Conservation (phyloP, 2,113 vertebrate species). For the Glaucidium brasilianum region DNA sequence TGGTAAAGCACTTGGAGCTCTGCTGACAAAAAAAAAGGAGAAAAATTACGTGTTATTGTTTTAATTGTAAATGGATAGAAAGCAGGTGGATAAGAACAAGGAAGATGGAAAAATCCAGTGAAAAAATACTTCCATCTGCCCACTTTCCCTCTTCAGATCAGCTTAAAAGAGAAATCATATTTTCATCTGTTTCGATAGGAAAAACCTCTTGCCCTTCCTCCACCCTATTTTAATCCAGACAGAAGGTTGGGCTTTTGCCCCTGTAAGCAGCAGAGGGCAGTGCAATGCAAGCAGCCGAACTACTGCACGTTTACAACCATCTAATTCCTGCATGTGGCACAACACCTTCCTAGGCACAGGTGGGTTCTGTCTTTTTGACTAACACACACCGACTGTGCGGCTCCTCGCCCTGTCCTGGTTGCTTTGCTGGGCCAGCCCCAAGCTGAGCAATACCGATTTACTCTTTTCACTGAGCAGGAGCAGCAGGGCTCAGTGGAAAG, state of each 20-base stretch:
- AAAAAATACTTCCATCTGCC: rapidly evolving
- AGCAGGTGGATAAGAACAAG: neutral
- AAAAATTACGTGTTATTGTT: neutral
- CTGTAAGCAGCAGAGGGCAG: slow-evolving; percentile 39
- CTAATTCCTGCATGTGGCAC: no score
- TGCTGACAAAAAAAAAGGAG: neutral
- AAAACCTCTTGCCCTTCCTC: neutral
- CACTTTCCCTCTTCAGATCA: neutral
- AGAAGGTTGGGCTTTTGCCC: neutral
- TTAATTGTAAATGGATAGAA: neutral
- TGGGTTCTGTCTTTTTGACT: neutral
- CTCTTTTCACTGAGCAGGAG: neutral
- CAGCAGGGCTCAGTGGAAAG: neutral
- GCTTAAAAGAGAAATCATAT: rapidly evolving
- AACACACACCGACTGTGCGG: rapidly evolving
- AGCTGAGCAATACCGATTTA: rapidly evolving
- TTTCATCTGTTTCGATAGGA: rapidly evolving
- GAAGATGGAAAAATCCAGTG: neutral
- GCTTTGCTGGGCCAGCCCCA: neutral
- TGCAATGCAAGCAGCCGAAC: neutral
- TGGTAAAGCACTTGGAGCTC: neutral
- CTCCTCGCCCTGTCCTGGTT: neutral
- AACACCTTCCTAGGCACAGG: rapidly evolving
- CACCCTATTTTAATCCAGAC: rapidly evolving
- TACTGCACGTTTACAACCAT: rapidly evolving